Conservation (phyloP, 2,888 invertebrate species). For the Thysanoteuthis rhombus region DNA sequence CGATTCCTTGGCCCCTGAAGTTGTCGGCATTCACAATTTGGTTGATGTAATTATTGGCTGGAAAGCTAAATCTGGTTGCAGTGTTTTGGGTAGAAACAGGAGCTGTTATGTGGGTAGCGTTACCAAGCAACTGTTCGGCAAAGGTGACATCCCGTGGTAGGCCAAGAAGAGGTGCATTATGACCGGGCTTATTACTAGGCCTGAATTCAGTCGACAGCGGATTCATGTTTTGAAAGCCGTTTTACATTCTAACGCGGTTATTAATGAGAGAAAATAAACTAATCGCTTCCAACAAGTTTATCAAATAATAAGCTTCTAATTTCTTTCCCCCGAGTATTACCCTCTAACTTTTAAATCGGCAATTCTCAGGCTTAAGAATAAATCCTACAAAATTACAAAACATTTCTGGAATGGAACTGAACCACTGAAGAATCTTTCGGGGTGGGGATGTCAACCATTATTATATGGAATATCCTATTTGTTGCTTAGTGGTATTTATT, state of each 20-base stretch:
- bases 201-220: not conserved
- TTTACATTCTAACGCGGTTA: not conserved
- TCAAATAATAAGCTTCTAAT: not conserved
- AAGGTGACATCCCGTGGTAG: not conserved
- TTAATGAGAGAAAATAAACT: not conserved
- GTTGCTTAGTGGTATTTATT: not conserved
- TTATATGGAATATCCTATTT: not conserved
- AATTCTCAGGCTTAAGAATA: not conserved
- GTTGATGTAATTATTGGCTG: not conserved
- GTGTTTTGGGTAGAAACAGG: not conserved
- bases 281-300: not conserved
- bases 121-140: not conserved
- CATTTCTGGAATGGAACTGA: too few relatives aligned
- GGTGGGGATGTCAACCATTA: not conserved
- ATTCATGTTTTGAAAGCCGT: not conserved
- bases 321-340: not conserved
- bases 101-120: not conserved
- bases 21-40: not conserved
- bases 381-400: not conserved
- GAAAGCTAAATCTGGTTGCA: not conserved
- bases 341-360: not conserved
- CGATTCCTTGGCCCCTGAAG: not conserved
- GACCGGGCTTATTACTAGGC: not conserved
- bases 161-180: not conserved
- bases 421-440: not conserved